Conservation (phyloP, 1,140 invertebrate species). For the Bicyclus anynana region DNA sequence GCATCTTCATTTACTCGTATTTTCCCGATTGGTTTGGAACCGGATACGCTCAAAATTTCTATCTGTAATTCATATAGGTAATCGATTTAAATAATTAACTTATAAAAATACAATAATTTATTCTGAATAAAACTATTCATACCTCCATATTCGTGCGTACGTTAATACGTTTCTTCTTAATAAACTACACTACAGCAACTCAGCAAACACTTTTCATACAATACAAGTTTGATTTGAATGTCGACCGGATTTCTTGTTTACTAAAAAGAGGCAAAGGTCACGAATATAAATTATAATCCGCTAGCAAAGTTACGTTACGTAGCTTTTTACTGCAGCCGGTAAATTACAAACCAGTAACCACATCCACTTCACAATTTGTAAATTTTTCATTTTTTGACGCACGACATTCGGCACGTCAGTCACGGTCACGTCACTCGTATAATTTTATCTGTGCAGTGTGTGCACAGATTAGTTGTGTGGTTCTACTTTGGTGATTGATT, state of each 20-base stretch:
- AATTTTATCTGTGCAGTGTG: too few species aligned
- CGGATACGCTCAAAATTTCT: constrained; percentile 78
- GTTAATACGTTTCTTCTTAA: background rate
- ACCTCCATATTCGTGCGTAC: constrained; percentile 32
- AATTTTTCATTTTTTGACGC: too few species aligned
- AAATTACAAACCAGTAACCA: too few species aligned
- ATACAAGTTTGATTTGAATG: constrained; percentile 8
- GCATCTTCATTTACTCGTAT: constrained; percentile 77
- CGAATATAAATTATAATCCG: constrained; percentile 3
- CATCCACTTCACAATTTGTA: background rate
- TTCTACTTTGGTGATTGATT: too few species aligned
- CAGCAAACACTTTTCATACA: too few species aligned
- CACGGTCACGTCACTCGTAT: too few species aligned
- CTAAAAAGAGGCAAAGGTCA: constrained; percentile 30
- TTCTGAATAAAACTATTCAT: constrained; percentile 15
- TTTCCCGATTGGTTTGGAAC: constrained; percentile 79
- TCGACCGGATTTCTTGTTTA: background rate
- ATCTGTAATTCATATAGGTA: constrained; percentile 61
- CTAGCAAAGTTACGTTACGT: background rate
- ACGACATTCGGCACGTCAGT: too few species aligned
- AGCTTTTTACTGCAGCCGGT: too few species aligned
- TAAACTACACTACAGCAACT: background rate
- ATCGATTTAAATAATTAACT: constrained; percentile 7
- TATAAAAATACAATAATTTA: background rate
- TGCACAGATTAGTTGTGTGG: too few species aligned